Conservation (phyloP, 1,140 invertebrate species). For the Pseudomyrmex gracilis region DNA sequence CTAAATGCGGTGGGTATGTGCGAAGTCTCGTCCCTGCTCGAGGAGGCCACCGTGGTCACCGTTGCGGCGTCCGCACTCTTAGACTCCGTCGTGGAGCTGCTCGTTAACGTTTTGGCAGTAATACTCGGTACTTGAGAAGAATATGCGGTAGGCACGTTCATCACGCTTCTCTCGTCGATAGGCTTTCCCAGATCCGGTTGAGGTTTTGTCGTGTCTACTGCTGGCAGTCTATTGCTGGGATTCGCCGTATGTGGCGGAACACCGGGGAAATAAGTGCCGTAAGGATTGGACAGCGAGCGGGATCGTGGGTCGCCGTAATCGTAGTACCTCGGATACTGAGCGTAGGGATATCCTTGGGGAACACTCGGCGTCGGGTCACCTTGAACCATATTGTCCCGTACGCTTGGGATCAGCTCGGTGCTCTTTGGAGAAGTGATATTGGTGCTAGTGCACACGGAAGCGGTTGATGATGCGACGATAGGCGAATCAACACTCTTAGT, state of each 20-base stretch:
- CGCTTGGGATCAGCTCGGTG: slow-evolving; percentile 54
- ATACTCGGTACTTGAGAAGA: slow-evolving; percentile 66
- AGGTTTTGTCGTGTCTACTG: slow-evolving; percentile 63
- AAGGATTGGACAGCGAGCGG: slow-evolving; percentile 79
- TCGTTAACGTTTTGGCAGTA: slow-evolving; percentile 69
- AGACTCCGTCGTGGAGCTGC: slow-evolving; percentile 61
- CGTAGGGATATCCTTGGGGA: slow-evolving; percentile 82
- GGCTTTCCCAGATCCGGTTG: slow-evolving; percentile 75
- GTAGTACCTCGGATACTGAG: slow-evolving; percentile 84
- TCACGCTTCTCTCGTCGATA: slow-evolving; percentile 71
- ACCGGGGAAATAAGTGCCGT: slow-evolving; percentile 80
- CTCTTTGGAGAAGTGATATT: slow-evolving; percentile 68
- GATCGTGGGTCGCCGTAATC: slow-evolving; percentile 83
- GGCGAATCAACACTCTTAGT: slow-evolving; percentile 61
- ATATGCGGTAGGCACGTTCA: slow-evolving; percentile 71
- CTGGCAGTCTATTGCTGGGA: slow-evolving; percentile 62
- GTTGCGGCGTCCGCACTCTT: slow-evolving; percentile 67
- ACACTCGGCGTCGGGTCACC: slow-evolving; percentile 71
- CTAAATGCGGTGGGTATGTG: slow-evolving; percentile 81
- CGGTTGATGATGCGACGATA: slow-evolving; percentile 28
- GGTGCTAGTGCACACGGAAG: slow-evolving; percentile 65
- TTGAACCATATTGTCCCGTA: slow-evolving; percentile 68
- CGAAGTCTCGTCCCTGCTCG: slow-evolving; percentile 75
- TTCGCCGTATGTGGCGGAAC: slow-evolving; percentile 75
- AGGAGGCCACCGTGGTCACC: slow-evolving; percentile 44